Evolutionary conservation across 1,140 invertebrate genomes (phyloP).

Genomic region (Diorhabda elongata): DNA sequence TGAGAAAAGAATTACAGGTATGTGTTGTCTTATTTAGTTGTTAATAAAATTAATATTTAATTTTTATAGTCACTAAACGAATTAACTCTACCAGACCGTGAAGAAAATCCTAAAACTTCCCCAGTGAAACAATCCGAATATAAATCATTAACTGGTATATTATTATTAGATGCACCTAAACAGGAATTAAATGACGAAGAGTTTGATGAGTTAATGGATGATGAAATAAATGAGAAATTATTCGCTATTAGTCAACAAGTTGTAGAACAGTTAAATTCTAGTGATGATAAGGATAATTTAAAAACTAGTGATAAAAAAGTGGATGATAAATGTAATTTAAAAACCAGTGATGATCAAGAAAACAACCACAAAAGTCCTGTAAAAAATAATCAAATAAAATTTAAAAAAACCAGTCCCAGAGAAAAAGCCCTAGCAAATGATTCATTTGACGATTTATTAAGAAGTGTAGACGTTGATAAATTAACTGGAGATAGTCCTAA

Average conservation of each 20-base stretch:
- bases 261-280: conserved; percentile 27
- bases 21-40: neutral
- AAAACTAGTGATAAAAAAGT: too few species aligned
- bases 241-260: conserved; percentile 37
- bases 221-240: conserved; percentile 40
- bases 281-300: too few species aligned
- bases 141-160: conserved; percentile 19
- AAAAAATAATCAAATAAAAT: neutral
- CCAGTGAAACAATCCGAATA: conserved; percentile 33
- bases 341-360: neutral
- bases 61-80: conserved; percentile 13
- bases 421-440: conserved; percentile 24
- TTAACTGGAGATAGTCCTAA: neutral
- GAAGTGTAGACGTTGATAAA: conserved; percentile 20
- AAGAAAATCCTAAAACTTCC: conserved; percentile 32
- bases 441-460: conserved; percentile 33
- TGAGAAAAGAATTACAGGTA: conserved; percentile 37
- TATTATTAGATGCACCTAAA: neutral
- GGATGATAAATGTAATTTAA: too few species aligned
- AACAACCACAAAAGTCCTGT: neutral
- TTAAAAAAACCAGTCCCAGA: neutral
- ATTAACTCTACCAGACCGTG: conserved; percentile 35
- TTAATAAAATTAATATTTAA: neutral
- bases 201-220: conserved; percentile 39
- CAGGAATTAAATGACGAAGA: conserved; percentile 14